Percentiles rank a stretch among this genome's conserved stretches.
These are phyloP conservation scores for Holothuria scabra DNA, from an alignment of 53 echinoderm and acorn worm genomes.

Conservation along the genomic window DNA sequence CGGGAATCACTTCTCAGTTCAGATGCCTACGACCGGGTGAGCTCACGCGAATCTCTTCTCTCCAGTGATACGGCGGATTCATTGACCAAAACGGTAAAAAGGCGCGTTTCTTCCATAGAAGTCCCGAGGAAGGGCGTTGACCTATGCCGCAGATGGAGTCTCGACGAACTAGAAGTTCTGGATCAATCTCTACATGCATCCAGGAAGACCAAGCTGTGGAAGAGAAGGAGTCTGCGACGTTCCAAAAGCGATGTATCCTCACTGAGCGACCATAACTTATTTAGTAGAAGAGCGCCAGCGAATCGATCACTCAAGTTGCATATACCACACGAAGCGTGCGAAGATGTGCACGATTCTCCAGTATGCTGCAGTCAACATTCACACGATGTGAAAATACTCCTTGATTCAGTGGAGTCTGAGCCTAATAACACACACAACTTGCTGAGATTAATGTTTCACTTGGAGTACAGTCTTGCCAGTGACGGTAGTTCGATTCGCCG, in stretches of 20 bases:
- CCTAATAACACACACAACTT: conserved; percentile 31
- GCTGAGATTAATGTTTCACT: neutral
- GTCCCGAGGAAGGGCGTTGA: too few relatives aligned
- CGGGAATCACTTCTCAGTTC: conserved; percentile 16
- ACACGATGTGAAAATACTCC: conserved; percentile 10
- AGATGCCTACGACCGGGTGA: neutral
- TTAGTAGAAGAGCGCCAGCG: too few relatives aligned
- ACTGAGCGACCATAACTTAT: too few relatives aligned
- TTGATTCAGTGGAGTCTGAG: neutral
- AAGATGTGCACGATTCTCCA: neutral
- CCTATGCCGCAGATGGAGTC: neutral
- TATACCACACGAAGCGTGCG: too few relatives aligned
- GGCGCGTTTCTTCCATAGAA: too few relatives aligned
- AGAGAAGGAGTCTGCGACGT: too few relatives aligned
- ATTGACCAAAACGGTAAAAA: neutral
- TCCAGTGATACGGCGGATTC: neutral
- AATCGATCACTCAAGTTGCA: too few relatives aligned
- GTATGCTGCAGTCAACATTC: conserved; percentile 1
- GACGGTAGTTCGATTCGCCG: neutral
- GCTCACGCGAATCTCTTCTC: conserved; percentile 23
- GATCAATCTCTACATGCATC: too few relatives aligned
- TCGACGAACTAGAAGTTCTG: neutral
- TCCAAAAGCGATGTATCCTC: too few relatives aligned
- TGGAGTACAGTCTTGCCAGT: neutral
- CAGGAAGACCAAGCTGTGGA: too few relatives aligned